Percentiles rank a stretch among this genome's conserved stretches.
Evolutionary conservation across 2,888 invertebrate genomes (phyloP).

Genomic region (Odontomyia ornata): DNA sequence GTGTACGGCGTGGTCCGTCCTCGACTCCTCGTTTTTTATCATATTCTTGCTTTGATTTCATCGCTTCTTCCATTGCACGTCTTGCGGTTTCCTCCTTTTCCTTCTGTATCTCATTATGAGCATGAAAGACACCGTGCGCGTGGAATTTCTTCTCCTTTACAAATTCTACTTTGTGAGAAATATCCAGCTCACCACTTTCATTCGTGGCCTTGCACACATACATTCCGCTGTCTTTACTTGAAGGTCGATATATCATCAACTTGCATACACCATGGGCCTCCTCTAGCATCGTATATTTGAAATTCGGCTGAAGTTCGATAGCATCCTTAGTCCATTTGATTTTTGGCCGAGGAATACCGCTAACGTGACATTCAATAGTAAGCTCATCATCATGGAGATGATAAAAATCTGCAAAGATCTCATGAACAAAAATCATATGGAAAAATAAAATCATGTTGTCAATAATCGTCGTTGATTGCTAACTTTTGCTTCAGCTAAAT

Average conservation of each 20-base stretch:
- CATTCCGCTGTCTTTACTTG: slow-evolving; percentile 71
- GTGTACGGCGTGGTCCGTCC: slow-evolving; percentile 50
- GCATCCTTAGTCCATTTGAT: slow-evolving; percentile 62
- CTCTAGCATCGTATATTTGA: slow-evolving; percentile 61
- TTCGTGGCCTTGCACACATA: slow-evolving; percentile 78
- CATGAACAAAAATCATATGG: no score
- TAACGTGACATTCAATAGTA: slow-evolving; percentile 67
- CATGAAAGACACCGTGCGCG: slow-evolving; percentile 60
- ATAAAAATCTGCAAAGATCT: slow-evolving; percentile 59
- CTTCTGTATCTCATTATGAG: slow-evolving; percentile 58
- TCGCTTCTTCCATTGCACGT: slow-evolving; percentile 61
- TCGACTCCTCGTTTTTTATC: slow-evolving; percentile 58
- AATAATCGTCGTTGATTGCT: background rate
- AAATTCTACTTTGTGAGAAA: slow-evolving; percentile 65
- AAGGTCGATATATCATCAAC: slow-evolving; percentile 68
- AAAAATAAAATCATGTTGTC: background rate
- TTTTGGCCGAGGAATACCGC: slow-evolving; percentile 62
- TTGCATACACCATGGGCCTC: slow-evolving; percentile 66
- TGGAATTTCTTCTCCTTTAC: slow-evolving; percentile 66
- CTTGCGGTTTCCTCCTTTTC: slow-evolving; percentile 59
- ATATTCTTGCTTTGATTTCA: slow-evolving; percentile 62
- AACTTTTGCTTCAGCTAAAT: background rate
- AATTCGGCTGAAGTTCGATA: slow-evolving; percentile 59
- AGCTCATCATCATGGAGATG: slow-evolving; percentile 69
- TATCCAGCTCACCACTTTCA: slow-evolving; percentile 69